phyloP scores from a whole-genome alignment of 2,888 invertebrate species.

The Tetheella fluctuosa region DNA sequence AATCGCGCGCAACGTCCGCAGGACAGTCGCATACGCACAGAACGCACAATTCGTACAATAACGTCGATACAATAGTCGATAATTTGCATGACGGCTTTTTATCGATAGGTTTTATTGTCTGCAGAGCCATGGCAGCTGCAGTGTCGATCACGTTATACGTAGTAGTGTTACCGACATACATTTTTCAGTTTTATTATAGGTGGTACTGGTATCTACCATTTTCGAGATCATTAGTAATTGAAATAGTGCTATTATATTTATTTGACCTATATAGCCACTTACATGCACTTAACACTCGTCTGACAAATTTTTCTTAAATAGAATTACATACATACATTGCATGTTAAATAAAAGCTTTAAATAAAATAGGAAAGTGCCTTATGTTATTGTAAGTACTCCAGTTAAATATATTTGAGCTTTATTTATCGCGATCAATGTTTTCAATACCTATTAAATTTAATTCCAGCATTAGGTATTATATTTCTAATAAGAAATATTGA shows the following conservation, averaged over 20 bases:
- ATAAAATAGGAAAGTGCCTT: too few species aligned
- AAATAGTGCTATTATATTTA: background rate
- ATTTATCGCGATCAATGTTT: too few species aligned
- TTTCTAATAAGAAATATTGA: background rate
- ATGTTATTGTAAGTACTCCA: too few species aligned
- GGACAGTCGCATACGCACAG: conserved; percentile 65
- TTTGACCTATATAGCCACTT: background rate
- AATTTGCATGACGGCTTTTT: conserved; percentile 84
- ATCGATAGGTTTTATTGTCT: conserved; percentile 66
- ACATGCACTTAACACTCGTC: too few species aligned
- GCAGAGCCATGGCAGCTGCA: conserved; percentile 70
- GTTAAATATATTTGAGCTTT: too few species aligned
- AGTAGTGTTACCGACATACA: background rate
- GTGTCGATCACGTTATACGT: conserved; percentile 14
- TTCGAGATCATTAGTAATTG: background rate
- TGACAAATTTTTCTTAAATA: too few species aligned
- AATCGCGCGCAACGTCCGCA: conserved; percentile 64
- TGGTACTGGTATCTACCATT: background rate
- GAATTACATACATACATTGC: too few species aligned
- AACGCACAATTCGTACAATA: conserved; percentile 53
- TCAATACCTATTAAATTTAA: too few species aligned
- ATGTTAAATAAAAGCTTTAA: too few species aligned
- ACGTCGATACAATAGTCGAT: conserved; percentile 70
- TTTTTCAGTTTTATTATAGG: background rate
- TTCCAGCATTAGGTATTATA: too few species aligned